Conservation (phyloP, 2,888 invertebrate genomes). For the Synanthedon myopaeformis region DNA sequence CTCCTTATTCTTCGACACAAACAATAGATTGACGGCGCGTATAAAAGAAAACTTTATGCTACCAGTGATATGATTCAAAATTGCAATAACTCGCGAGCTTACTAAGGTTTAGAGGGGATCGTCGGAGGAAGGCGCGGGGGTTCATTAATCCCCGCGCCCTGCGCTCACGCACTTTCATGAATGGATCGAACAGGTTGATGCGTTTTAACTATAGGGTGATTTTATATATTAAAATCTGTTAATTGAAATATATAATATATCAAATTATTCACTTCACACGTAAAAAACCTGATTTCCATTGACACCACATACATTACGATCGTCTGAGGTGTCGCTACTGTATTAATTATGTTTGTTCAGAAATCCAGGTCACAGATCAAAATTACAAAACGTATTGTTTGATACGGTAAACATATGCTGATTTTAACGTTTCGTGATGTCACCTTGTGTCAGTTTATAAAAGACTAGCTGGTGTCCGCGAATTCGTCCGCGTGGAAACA, state of each 20-base stretch:
- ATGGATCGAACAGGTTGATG: slow-evolving; percentile 70
- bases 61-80: slow-evolving; percentile 19
- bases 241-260: not conserved
- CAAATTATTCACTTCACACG: no score
- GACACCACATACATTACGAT: no score
- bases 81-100: slow-evolving; percentile 8
- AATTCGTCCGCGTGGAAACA: no score
- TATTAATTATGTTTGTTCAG: slow-evolving; percentile 4
- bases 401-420: slow-evolving; percentile 19
- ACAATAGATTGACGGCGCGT: slow-evolving; percentile 7
- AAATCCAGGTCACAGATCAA: slow-evolving; percentile 3
- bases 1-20: not conserved
- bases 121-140: slow-evolving; percentile 24
- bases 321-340: no score
- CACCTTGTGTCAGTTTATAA: slow-evolving; percentile 13
- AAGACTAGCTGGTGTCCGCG: no score
- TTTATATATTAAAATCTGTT: not conserved
- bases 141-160: slow-evolving; percentile 70
- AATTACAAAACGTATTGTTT: slow-evolving; percentile 6
- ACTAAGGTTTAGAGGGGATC: not conserved
- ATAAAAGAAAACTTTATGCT: slow-evolving; percentile 16
- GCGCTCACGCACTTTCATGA: slow-evolving; percentile 71
- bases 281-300: no score
- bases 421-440: slow-evolving; percentile 27
- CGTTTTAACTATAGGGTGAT: slow-evolving; percentile 49